A percentile compares a stretch with the other conserved stretches of the same genome.
Evolutionary conservation across 2,113 vertebrate species (phyloP).

Genomic region (Spea bombifrons): DNA sequence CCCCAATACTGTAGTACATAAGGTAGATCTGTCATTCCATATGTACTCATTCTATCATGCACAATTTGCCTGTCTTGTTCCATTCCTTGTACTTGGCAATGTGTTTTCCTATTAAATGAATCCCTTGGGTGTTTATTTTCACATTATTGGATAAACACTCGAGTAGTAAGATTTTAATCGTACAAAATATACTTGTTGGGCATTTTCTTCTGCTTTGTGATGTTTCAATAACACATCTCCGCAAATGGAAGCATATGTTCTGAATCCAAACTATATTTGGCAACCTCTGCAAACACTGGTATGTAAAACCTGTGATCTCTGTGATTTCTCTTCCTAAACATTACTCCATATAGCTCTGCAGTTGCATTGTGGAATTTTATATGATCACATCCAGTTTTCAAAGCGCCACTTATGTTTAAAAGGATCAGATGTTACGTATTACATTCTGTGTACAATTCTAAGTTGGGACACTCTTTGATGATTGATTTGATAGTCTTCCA

Average conservation of each 20-base stretch:
- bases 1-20: no score
- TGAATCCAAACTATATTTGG: slow-evolving; percentile 20
- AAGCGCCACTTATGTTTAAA: slow-evolving; percentile 13
- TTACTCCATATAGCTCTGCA: neutral
- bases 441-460: neutral
- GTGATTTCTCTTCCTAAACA: slow-evolving; percentile 36
- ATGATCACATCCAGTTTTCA: slow-evolving; percentile 24
- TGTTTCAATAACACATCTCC: neutral
- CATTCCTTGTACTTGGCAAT: slow-evolving; percentile 16
- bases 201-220: slow-evolving; percentile 13
- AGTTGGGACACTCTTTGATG: slow-evolving; percentile 18
- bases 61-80: neutral
- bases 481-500: slow-evolving; percentile 2
- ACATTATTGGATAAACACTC: slow-evolving; percentile 27
- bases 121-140: slow-evolving; percentile 22
- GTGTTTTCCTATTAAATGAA: slow-evolving; percentile 22
- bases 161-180: slow-evolving; percentile 4
- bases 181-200: slow-evolving; percentile 22
- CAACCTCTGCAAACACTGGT: slow-evolving; percentile 6
- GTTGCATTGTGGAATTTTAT: slow-evolving; percentile 10
- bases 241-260: slow-evolving; percentile 43
- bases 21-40: neutral
- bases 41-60: slow-evolving; percentile 23
- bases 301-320: slow-evolving; percentile 16
- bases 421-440: slow-evolving; percentile 30